phyloP scores from a whole-genome alignment of 2,113 vertebrate genomes.

The Oreochromis aureus region DNA sequence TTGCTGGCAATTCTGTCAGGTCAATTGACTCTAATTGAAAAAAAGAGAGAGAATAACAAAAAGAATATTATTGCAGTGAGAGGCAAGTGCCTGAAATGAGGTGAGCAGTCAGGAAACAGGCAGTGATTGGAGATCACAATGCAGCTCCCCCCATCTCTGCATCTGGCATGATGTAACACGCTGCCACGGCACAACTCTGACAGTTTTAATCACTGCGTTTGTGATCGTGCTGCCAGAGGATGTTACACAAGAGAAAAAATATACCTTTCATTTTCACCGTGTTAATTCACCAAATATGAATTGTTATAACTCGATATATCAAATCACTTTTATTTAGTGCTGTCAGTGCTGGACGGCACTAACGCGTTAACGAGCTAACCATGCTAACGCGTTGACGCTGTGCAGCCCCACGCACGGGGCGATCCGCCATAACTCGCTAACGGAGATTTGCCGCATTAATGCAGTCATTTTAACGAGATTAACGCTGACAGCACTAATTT shows the following conservation, averaged over 20 bases:
- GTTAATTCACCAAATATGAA: background rate
- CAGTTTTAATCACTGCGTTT: background rate
- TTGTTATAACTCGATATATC: background rate
- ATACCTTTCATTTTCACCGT: background rate
- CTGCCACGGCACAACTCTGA: background rate
- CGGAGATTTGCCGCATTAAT: background rate
- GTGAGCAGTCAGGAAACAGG: slow-evolving; percentile 86
- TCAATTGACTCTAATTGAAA: slow-evolving; percentile 99
- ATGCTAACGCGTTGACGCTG: background rate
- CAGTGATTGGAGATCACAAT: slow-evolving; percentile 84
- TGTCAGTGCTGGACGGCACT: background rate
- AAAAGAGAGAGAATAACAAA: slow-evolving; percentile 96
- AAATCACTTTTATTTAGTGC: background rate
- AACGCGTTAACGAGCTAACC: too few species aligned
- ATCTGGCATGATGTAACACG: slow-evolving; percentile 25
- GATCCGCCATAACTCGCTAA: background rate
- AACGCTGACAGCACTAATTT: background rate
- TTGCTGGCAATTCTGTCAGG: slow-evolving; percentile 99
- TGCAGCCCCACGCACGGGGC: rapidly evolving
- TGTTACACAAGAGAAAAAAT: background rate
- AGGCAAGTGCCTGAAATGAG: slow-evolving; percentile 84
- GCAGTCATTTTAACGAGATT: background rate
- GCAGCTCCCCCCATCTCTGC: background rate
- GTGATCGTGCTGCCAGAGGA: background rate
- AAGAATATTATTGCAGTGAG: slow-evolving; percentile 89